Evolutionary conservation across 2,888 invertebrate species (phyloP).

Genomic region (Hydriomena furcata): DNA sequence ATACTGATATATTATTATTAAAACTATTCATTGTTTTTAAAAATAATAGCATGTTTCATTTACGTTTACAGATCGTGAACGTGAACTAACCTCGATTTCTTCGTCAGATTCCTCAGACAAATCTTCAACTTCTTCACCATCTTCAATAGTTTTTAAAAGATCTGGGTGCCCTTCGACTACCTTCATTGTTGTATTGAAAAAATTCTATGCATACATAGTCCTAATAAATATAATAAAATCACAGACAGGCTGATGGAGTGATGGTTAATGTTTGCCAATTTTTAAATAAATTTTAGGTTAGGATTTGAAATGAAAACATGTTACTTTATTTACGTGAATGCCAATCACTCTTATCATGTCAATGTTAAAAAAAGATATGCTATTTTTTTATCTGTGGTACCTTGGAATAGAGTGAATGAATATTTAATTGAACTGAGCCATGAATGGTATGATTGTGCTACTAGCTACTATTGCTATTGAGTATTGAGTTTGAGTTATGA

Average conservation of each 20-base stretch:
- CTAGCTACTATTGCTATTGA: no score
- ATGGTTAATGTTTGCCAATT: neutral
- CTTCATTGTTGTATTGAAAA: conserved; percentile 37
- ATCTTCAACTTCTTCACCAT: conserved; percentile 91
- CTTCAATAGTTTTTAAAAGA: conserved; percentile 92
- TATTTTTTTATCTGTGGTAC: no score
- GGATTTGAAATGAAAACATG: neutral
- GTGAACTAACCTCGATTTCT: conserved; percentile 87
- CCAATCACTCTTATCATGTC: no score
- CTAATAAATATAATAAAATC: neutral
- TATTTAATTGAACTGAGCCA: no score
- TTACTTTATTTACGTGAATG: no score
- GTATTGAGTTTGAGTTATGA: no score
- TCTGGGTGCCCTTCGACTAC: conserved; percentile 73
- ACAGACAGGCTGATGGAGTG: neutral
- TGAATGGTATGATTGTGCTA: no score
- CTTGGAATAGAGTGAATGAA: no score
- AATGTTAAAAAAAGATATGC: no score
- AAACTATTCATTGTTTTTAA: no score
- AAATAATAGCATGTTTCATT: conserved; percentile 8
- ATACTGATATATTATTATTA: no score
- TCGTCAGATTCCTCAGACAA: conserved; percentile 91
- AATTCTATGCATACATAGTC: neutral
- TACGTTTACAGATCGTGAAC: neutral
- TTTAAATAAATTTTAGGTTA: neutral